Evolutionary conservation across 2,888 invertebrate species (phyloP), one percentile per base, ranked within the genome.

Genomic region (Polylopha cassiicola): DNA sequence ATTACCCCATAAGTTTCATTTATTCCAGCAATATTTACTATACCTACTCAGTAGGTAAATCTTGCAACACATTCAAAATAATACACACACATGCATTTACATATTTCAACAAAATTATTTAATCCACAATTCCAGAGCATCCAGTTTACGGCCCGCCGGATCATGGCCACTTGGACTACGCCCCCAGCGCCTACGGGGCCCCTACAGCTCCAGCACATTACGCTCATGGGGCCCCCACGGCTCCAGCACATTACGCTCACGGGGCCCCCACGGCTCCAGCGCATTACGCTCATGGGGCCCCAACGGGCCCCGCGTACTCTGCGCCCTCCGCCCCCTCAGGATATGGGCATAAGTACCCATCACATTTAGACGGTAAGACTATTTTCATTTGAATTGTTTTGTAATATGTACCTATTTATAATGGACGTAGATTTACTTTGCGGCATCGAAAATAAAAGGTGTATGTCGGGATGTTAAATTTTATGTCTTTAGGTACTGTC

Each of bases 281-380:
- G 27, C 27, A 27, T 9, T 31, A 31, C 18, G 20, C 32, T n/a
- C n/a, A n/a, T n/a, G n/a, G n/a, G 7, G 70, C 70, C 4, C 81
- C 77, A 7, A 77, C 77, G n/a, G 82, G 77, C 23, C 73, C 82
- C 0, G 82, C 81, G 15, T 79, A 78, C 63, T 64, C 71, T 0
- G 74, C 58, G 2, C 76, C 73, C 9, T 65, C 73, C 0, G 62
- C 63, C 2, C 80, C 86, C n/a, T 70, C 76, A 0, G 82, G 81
- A 9, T 85, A 62, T 0, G 60, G 75, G 0, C 82, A 84, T 53
- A 85, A 85, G 52, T 85, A 75, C 46, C 81, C 82, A 0, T 54
- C 80, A 1, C 74, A 77, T 27, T 60, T 85, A 47, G 84, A 85
- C 66, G 84, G 84, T 85, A 61, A 75, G 73, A n/a, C n/a, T n/a